Evolutionary conservation across 2,888 invertebrate genomes (phyloP).

Genomic region (Hirtodrosophila alboralis): DNA sequence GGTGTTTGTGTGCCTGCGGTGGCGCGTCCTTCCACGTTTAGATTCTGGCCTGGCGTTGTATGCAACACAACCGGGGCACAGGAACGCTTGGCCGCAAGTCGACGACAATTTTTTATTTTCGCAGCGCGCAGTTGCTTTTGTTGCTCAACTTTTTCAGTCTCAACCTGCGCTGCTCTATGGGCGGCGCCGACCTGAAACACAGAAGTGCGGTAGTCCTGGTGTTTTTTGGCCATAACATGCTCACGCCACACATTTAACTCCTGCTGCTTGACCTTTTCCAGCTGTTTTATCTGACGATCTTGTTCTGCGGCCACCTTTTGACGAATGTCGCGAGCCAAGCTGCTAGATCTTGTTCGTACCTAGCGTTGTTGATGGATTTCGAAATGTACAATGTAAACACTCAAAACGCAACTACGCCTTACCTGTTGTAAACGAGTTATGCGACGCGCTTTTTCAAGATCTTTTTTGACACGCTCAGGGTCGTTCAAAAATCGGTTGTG

Average conservation of each 20-base stretch:
- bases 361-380: slow-evolving; percentile 58
- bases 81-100: slow-evolving; percentile 22
- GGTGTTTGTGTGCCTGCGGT: slow-evolving; percentile 65
- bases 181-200: slow-evolving; percentile 81
- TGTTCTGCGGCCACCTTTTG: slow-evolving; percentile 86
- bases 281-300: slow-evolving; percentile 84
- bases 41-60: slow-evolving; percentile 4
- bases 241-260: slow-evolving; percentile 85
- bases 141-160: slow-evolving; percentile 57
- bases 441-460: slow-evolving; percentile 86
- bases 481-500: slow-evolving; percentile 80
- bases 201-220: slow-evolving; percentile 77
- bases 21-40: slow-evolving; percentile 52
- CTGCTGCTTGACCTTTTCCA: slow-evolving; percentile 85
- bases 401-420: slow-evolving; percentile 39
- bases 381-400: slow-evolving; percentile 20
- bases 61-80: slow-evolving; percentile 14
- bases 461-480: slow-evolving; percentile 85
- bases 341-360: slow-evolving; percentile 87
- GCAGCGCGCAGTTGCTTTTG: slow-evolving; percentile 38
- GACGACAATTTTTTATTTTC: slow-evolving; percentile 47
- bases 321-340: slow-evolving; percentile 85
- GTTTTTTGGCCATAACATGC: slow-evolving; percentile 84
- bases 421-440: slow-evolving; percentile 88
- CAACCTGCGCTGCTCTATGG: slow-evolving; percentile 75